Percentiles rank a stretch among this genome's conserved stretches.
Conservation (phyloP, 64 coral and sea anemone species). For the Pachyseris speciosa region DNA sequence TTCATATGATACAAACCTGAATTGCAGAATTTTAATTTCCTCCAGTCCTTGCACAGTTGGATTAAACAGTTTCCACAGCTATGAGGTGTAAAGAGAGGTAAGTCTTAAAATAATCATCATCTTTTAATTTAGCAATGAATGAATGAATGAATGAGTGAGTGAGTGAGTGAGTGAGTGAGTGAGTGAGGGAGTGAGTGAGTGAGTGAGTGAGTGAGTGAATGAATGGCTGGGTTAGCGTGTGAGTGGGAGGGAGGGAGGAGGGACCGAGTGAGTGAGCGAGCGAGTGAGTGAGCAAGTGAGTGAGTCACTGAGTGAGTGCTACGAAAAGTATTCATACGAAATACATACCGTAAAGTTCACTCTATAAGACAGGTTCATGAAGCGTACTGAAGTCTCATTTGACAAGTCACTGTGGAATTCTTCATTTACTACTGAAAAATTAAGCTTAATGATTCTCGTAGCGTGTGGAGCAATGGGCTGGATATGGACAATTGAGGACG, state of each 20-base stretch:
- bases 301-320: neutral
- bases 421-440: conserved; percentile 20
- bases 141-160: too few relatives aligned
- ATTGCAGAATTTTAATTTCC: neutral
- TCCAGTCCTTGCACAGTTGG: neutral
- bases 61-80: conserved; percentile 16
- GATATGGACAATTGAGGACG: neutral
- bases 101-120: neutral
- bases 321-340: neutral
- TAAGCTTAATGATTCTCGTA: neutral
- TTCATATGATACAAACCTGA: conserved; percentile 1
- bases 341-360: conserved; percentile 17
- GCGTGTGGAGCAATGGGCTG: neutral
- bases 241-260: too few relatives aligned
- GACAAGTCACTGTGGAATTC: neutral
- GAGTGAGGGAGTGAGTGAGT: too few relatives aligned
- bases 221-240: too few relatives aligned
- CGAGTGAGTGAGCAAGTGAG: too few relatives aligned
- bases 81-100: neutral
- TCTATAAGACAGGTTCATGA: neutral
- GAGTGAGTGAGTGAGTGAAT: too few relatives aligned
- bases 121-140: neutral
- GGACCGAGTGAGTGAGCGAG: too few relatives aligned
- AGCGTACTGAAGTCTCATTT: neutral
- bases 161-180: too few relatives aligned